Evolutionary conservation across 2,113 vertebrate species (phyloP), one percentile per base, ranked within the genome.

Genomic region (Ramphastos sulfuratus): DNA sequence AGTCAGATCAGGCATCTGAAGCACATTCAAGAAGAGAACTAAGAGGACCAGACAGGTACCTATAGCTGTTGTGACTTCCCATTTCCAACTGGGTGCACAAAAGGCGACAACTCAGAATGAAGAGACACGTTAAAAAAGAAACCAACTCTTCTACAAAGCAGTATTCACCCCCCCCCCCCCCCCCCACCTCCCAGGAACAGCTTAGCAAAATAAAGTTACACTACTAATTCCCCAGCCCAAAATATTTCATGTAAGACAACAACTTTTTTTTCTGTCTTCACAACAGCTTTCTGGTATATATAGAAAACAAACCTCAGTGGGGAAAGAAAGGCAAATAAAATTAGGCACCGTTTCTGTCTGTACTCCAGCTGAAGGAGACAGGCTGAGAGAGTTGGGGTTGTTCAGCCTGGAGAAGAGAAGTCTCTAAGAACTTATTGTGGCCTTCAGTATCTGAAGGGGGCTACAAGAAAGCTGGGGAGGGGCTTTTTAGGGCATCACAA

Each of bases 251-350:
- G 7, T n/a, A 25, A 2, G 19, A 72, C 18, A 58, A 65, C 12
- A 85, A 33, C 23, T 35, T 90, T 93, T 90, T 93, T 93, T 46
- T 79, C 46, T 66, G 48, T 52, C 91, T 92, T 85, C 64, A 24
- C 6, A 23, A 59, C 1, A 46, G 24, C 24, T 85, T 67, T 74
- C 33, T 6, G 80, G 23, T 10, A 35, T 2, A 39, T 3, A 2
- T 4, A 19, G 15, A 70, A 89, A 89, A 66, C 39, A 70, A 78
- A 60, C 16, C 44, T 75, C 16, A 15, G 13, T 28, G 31, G 3
- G 15, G 35, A 33, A 20, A 10, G 69, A 55, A 78, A 63, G 5
- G 67, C 28, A 87, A n/a, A 39, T n/a, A 72, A 69, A 80, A 64
- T 33, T 21, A 75, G 15, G 15, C 25, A 33, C 7, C 33, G 21